phyloP scores from a whole-genome alignment of 2,888 invertebrate genomes.

The Helobdella robusta region DNA sequence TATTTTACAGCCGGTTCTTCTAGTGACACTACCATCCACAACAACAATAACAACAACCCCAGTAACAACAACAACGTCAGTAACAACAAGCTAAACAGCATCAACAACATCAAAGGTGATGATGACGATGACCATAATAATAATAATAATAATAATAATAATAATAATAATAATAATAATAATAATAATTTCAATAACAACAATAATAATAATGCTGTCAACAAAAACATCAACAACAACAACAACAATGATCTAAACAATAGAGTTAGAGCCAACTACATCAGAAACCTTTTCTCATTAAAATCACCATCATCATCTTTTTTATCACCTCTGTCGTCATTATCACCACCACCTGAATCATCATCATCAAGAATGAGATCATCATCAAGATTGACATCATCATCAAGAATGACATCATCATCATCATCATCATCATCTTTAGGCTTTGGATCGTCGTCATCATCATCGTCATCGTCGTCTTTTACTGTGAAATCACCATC shows the following conservation, averaged over 20 bases:
- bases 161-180: constrained; percentile 10
- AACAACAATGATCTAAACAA: constrained; percentile 4
- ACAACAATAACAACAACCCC: background rate
- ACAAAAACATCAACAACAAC: constrained; percentile 12
- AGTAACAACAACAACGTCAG: background rate
- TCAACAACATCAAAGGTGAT: background rate
- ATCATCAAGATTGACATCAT: too few relatives aligned
- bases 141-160: constrained; percentile 14
- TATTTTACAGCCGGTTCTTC: too few relatives aligned
- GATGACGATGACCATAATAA: background rate
- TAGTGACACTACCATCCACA: background rate
- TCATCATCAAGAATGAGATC: too few relatives aligned
- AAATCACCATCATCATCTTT: background rate
- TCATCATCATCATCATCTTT: too few relatives aligned
- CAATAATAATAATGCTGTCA: background rate
- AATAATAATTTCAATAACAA: background rate
- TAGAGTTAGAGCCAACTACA: too few relatives aligned
- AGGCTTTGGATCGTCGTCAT: too few relatives aligned
- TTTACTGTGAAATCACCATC: too few relatives aligned
- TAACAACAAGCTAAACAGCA: background rate
- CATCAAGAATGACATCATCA: too few relatives aligned
- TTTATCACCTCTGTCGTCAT: too few relatives aligned
- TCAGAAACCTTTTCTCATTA: background rate
- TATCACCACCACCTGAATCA: too few relatives aligned
- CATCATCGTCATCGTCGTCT: too few relatives aligned